Conservation (phyloP, 2,113 vertebrate species). For the Syngnathus scovelli region DNA sequence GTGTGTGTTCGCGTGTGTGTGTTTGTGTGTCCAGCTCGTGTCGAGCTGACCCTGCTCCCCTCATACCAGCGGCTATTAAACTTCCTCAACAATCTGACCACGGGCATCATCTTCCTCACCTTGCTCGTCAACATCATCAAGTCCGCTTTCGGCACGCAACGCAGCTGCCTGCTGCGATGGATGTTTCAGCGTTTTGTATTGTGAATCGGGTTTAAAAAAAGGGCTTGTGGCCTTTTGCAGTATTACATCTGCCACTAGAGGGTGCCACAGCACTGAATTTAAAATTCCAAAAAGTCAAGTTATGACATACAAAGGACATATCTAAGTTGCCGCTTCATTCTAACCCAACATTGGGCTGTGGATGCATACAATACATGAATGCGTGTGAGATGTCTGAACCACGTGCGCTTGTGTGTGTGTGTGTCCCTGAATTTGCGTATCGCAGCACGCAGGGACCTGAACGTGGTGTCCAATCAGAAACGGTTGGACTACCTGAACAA, state of each 20-base stretch:
- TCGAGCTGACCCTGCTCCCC: slow-evolving; percentile 44
- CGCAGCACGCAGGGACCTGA: slow-evolving; percentile 67
- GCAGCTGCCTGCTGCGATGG: slow-evolving; percentile 62
- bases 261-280: background rate
- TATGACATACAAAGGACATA: background rate
- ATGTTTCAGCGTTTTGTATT: slow-evolving; percentile 57
- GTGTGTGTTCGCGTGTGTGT: slow-evolving; percentile 9
- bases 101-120: slow-evolving; percentile 75
- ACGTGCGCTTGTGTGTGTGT: slow-evolving; percentile 24
- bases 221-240: background rate
- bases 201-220: slow-evolving; percentile 16
- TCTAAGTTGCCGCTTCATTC: background rate
- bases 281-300: background rate
- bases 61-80: slow-evolving; percentile 73
- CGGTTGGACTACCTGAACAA: slow-evolving; percentile 69
- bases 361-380: slow-evolving; percentile 1
- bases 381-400: slow-evolving; percentile 47
- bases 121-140: slow-evolving; percentile 83
- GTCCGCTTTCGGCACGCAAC: slow-evolving; percentile 79
- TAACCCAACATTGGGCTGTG: background rate
- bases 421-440: slow-evolving; percentile 28
- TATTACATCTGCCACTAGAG: background rate
- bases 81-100: slow-evolving; percentile 78
- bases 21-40: slow-evolving; percentile 40
- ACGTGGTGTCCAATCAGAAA: slow-evolving; percentile 66